phyloP scores from a whole-genome alignment of 2,797 vertebrate genomes.

The Etheostoma nigrum region DNA sequence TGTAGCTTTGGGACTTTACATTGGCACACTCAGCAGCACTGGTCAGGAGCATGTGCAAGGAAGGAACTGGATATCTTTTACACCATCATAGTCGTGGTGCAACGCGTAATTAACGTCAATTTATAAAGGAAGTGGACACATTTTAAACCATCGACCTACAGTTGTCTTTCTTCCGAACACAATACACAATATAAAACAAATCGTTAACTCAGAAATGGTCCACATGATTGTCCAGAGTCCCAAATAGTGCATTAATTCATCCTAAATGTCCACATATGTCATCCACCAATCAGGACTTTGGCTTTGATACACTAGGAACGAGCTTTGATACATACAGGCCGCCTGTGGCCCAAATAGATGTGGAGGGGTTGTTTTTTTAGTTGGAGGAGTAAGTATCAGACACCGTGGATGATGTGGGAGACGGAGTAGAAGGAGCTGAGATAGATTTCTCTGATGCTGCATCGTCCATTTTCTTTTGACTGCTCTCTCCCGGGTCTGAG shows the following conservation, averaged over 20 bases:
- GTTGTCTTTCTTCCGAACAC: conserved; percentile 54
- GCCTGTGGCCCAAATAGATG: conserved; percentile 30
- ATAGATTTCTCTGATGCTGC: conserved; percentile 91
- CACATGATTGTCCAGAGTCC: conserved; percentile 77
- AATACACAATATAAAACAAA: conserved; percentile 86
- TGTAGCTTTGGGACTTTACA: conserved; percentile 40
- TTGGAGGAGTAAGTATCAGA: conserved; percentile 86
- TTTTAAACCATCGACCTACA: conserved; percentile 26
- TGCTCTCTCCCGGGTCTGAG: conserved; percentile 83
- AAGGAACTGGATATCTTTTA: conserved; percentile 12
- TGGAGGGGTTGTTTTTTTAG: conserved; percentile 57
- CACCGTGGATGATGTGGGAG: conserved; percentile 88
- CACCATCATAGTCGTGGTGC: not conserved
- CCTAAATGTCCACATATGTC: conserved; percentile 38
- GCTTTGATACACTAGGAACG: conserved; percentile 42
- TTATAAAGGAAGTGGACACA: conserved; percentile 32
- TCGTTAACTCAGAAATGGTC: conserved; percentile 65
- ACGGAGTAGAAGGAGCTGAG: conserved; percentile 91
- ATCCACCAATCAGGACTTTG: conserved; percentile 43
- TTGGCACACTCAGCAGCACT: conserved; percentile 52
- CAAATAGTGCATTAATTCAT: conserved; percentile 85
- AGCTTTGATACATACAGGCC: conserved; percentile 49
- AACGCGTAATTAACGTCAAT: conserved; percentile 4
- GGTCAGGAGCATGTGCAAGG: conserved; percentile 20
- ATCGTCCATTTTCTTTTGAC: conserved; percentile 90